Evolutionary conservation across 1,140 invertebrate species (phyloP).

Genomic region (Probaryconus sp.): DNA sequence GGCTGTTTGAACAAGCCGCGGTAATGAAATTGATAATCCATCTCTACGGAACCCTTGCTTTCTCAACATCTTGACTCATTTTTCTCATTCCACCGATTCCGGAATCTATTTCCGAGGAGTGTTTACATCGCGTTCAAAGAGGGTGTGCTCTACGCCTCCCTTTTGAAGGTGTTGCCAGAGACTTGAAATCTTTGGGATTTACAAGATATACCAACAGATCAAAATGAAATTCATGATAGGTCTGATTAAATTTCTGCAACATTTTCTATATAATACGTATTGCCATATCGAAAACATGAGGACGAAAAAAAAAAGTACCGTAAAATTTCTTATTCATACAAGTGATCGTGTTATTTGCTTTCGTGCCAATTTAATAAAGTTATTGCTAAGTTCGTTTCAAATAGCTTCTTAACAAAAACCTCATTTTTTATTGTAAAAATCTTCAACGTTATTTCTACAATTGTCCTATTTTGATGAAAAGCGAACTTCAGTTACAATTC

Average conservation of each 20-base stretch:
- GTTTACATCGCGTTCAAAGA: slow-evolving; percentile 52
- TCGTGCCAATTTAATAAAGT: no score
- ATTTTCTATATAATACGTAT: no score
- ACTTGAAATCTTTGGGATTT: slow-evolving; percentile 33
- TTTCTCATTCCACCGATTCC: slow-evolving; percentile 46
- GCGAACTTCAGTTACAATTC: no score
- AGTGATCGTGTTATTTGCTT: no score
- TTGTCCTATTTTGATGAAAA: no score
- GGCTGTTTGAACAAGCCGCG: slow-evolving; percentile 39
- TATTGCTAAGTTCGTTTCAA: no score
- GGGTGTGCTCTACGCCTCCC: slow-evolving; percentile 23
- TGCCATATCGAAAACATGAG: no score
- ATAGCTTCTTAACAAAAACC: no score
- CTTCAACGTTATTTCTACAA: no score
- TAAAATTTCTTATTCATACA: no score
- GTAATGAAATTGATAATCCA: slow-evolving; percentile 58
- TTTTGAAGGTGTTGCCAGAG: not conserved
- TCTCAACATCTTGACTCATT: slow-evolving; percentile 56
- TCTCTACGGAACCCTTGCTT: slow-evolving; percentile 41
- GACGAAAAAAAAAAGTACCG: no score
- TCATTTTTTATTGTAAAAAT: no score
- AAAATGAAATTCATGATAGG: slow-evolving; percentile 57
- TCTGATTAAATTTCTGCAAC: slow-evolving; percentile 53
- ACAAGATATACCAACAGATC: slow-evolving; percentile 45
- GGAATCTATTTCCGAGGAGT: slow-evolving; percentile 55